These are phyloP conservation scores for Cherax quadricarinatus DNA, from an alignment of 1,140 invertebrate genomes.

Conservation along the genomic window DNA sequence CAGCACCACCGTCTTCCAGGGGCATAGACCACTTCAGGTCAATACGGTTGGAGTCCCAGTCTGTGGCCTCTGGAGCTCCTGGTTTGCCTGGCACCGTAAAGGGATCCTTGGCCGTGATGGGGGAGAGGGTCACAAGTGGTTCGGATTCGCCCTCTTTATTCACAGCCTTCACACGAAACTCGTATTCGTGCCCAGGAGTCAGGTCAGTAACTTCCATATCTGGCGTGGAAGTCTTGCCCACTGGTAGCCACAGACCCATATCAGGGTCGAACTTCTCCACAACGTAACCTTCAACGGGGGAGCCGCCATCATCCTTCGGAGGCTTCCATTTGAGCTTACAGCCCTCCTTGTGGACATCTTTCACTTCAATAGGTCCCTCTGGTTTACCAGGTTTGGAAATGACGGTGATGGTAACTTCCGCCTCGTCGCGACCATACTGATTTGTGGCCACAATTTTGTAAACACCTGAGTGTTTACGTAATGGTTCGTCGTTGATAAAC, in stretches of 20 bases:
- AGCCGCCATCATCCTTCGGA: conserved; percentile 98
- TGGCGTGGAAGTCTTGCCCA: conserved; percentile 87
- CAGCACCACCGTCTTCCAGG: conserved; percentile 90
- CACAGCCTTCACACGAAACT: conserved; percentile 97
- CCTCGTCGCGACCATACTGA: conserved; percentile 94
- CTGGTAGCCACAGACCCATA: conserved; percentile 92
- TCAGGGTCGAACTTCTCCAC: conserved; percentile 97
- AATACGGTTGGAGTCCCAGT: conserved; percentile 94
- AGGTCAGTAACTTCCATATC: conserved; percentile 93
- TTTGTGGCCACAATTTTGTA: conserved; percentile 96
- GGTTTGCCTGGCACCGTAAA: conserved; percentile 93
- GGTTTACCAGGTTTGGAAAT: conserved; percentile 90
- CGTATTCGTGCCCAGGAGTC: conserved; percentile 96
- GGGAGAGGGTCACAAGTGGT: conserved; percentile 93
- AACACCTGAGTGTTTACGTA: conserved; percentile 89
- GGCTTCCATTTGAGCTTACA: conserved; percentile 98
- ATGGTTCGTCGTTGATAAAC: conserved; percentile 89
- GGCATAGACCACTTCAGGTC: conserved; percentile 89
- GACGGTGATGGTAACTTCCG: conserved; percentile 94
- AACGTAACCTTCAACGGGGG: conserved; percentile 94
- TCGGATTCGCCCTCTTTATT: conserved; percentile 98
- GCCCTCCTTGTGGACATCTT: conserved; percentile 94
- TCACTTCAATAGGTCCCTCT: conserved; percentile 96
- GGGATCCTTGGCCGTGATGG: conserved; percentile 97
- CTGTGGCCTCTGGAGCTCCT: conserved; percentile 89